Percentiles rank a stretch among this genome's conserved stretches.
These are phyloP conservation scores for Irena cyanogastra DNA, from an alignment of 2,113 vertebrate genomes.

Conservation along the genomic window DNA sequence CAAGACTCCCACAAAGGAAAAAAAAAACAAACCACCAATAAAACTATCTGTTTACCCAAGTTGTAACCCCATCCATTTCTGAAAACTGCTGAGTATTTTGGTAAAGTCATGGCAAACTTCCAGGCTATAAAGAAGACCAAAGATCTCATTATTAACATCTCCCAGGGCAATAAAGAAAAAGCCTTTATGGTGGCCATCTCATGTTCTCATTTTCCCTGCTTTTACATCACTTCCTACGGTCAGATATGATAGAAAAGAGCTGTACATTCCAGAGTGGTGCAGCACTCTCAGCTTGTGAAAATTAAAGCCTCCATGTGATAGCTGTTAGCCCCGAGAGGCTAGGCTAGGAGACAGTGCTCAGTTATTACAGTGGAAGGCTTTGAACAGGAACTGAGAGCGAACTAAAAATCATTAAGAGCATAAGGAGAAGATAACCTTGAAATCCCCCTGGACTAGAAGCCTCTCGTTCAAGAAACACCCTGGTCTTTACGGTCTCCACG, in stretches of 20 bases:
- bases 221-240: background rate
- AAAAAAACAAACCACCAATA: background rate
- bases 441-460: background rate
- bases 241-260: background rate
- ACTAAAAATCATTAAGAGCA: background rate
- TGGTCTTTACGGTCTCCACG: background rate
- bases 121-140: background rate
- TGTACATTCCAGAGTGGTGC: background rate
- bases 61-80: background rate
- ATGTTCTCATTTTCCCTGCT: background rate
- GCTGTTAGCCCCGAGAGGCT: background rate
- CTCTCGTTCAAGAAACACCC: background rate
- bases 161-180: background rate
- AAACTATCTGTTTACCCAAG: background rate
- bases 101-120: background rate
- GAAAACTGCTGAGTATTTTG: constrained; percentile 7
- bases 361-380: background rate
- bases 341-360: background rate
- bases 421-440: background rate
- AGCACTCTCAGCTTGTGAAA: background rate
- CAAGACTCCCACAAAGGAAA: background rate
- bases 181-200: background rate
- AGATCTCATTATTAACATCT: background rate
- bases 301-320: background rate
- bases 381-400: background rate